phyloP scores from a whole-genome alignment of 2,113 vertebrate species.

The Sclerurus mexicanus region DNA sequence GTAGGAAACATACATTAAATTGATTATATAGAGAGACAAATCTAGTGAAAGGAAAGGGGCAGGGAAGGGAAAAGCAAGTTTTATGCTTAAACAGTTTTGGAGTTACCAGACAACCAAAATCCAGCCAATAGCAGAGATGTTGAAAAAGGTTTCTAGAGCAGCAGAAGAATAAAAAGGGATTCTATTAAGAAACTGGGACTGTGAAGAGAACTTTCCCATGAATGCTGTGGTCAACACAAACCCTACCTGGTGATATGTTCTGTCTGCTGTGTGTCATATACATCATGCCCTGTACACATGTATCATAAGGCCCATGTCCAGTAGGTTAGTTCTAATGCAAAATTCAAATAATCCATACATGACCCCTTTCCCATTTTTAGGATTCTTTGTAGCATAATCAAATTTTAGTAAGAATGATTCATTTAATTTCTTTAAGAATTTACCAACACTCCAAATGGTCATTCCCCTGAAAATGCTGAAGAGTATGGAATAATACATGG shows the following conservation, averaged over 20 bases:
- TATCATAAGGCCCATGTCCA: not conserved
- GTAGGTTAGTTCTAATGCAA: not conserved
- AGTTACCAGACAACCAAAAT: not conserved
- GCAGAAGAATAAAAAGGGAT: not conserved
- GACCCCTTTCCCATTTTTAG: not conserved
- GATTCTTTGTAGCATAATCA: not conserved
- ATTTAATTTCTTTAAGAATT: not conserved
- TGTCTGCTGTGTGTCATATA: not conserved
- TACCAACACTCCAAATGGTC: not conserved
- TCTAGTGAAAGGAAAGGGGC: not conserved
- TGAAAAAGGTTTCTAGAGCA: not conserved
- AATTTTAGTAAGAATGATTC: not conserved
- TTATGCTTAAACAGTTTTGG: not conserved
- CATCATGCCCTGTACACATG: not conserved
- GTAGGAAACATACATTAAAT: not conserved
- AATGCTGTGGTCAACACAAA: not conserved
- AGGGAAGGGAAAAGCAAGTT: not conserved
- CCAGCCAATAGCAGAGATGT: not conserved
- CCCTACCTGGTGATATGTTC: not conserved
- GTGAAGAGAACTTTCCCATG: not conserved
- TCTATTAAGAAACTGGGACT: not conserved
- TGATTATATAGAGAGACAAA: not conserved
- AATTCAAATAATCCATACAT: not conserved
- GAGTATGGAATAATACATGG: not conserved
- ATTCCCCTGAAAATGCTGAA: not conserved